These are phyloP conservation scores for Ispidina picta DNA, from an alignment of 2,797 vertebrate species.

Conservation along the genomic window DNA sequence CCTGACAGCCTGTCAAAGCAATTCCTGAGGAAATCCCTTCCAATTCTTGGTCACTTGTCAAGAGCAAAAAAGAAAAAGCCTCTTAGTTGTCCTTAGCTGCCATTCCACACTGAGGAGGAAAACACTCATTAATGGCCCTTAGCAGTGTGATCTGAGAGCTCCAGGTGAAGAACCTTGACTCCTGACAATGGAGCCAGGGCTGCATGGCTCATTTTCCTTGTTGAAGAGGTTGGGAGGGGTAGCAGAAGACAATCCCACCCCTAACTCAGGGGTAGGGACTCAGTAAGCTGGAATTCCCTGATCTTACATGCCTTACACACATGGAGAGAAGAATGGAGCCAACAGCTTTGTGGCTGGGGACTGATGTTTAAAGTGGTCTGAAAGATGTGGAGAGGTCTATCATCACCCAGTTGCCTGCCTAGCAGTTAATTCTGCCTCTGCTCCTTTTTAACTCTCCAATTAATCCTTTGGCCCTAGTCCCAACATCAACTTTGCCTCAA, in stretches of 20 bases:
- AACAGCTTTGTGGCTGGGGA: background rate
- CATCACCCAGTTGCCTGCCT: background rate
- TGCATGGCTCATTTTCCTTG: background rate
- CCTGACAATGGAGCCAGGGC: background rate
- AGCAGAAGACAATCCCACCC: background rate
- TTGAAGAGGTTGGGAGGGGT: background rate
- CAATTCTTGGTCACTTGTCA: background rate
- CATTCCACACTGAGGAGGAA: background rate
- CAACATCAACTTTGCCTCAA: background rate
- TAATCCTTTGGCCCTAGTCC: background rate
- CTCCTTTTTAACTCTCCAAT: background rate
- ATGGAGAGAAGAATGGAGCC: background rate
- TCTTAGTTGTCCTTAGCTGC: background rate
- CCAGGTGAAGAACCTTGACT: background rate
- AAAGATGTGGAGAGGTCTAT: background rate
- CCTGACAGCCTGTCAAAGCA: background rate
- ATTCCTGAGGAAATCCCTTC: background rate
- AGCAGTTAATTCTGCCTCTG: background rate
- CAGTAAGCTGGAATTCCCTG: background rate
- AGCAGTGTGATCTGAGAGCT: background rate
- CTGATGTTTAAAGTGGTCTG: constrained; percentile 12
- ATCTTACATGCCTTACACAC: background rate
- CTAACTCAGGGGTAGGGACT: background rate
- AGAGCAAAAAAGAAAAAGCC: background rate
- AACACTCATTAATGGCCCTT: background rate